These are phyloP conservation scores for Ailurus styani DNA, from an alignment of 2,113 vertebrate species.

Conservation along the genomic window DNA sequence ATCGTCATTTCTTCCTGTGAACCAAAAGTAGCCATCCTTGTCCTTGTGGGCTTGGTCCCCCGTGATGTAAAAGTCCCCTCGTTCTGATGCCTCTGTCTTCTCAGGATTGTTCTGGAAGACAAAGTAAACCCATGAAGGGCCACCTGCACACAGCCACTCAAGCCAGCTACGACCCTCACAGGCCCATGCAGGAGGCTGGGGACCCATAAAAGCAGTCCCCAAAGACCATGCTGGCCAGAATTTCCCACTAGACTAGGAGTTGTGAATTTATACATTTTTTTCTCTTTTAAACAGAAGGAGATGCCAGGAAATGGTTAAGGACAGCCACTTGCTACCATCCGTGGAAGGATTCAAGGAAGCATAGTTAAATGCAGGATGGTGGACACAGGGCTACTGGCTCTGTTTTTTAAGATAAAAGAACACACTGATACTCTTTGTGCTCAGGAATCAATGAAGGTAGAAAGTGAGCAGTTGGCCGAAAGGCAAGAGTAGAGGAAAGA, in stretches of 20 bases:
- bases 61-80: conserved; percentile 85
- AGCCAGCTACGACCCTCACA: fast-evolving
- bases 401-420: not conserved
- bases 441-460: not conserved
- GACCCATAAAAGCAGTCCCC: not conserved
- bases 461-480: not conserved
- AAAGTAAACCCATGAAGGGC: not conserved
- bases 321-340: not conserved
- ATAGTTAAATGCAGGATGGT: not conserved
- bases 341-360: not conserved
- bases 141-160: not conserved
- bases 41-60: conserved; percentile 85
- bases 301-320: not conserved
- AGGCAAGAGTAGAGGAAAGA: not conserved
- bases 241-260: not conserved
- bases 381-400: not conserved
- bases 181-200: not conserved
- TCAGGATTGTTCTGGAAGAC: conserved; percentile 81
- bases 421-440: not conserved
- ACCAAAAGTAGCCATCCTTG: conserved; percentile 86
- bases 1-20: conserved; percentile 85
- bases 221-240: not conserved
- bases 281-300: not conserved
- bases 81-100: conserved; percentile 80
- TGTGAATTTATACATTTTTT: not conserved